Conservation (phyloP, 35 echinoderm and acorn worm genomes). For the Lytechinus variegatus region DNA sequence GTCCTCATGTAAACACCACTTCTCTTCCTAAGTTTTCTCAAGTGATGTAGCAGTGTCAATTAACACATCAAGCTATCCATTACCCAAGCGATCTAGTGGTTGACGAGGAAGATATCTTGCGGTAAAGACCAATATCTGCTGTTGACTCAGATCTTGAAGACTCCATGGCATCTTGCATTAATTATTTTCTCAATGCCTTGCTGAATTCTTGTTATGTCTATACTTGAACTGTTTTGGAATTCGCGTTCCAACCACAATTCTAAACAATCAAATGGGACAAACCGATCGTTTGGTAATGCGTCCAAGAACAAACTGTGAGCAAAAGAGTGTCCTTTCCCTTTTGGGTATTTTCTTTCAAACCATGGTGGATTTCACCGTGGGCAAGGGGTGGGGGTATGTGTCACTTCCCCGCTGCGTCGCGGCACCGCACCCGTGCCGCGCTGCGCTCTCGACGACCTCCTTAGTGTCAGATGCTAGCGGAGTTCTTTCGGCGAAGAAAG, state of each 20-base stretch:
- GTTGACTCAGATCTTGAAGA: constrained; percentile 17
- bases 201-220: constrained; percentile 18
- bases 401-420: constrained; percentile 39
- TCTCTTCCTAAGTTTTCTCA: background rate
- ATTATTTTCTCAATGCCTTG: constrained; percentile 12
- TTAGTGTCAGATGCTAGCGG: constrained; percentile 49
- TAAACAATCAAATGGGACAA: background rate
- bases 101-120: constrained; percentile 6
- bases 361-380: constrained; percentile 33
- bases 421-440: constrained; percentile 51
- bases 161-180: constrained; percentile 17
- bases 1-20: background rate
- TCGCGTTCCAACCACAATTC: background rate
- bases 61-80: constrained; percentile 41
- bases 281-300: constrained; percentile 22
- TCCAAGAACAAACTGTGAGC: constrained; percentile 14
- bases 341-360: constrained; percentile 51
- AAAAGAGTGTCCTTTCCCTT: constrained; percentile 33
- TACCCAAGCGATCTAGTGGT: background rate
- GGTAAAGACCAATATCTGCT: background rate
- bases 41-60: constrained; percentile 25
- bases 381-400: constrained; percentile 45
- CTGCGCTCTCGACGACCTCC: constrained; percentile 36
- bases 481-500: constrained; percentile 45
- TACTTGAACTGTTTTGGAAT: constrained; percentile 29